Percentiles rank a stretch among this genome's conserved stretches.
phyloP scores from a whole-genome alignment of 2,888 invertebrate genomes.

The Scrobipalpa costella region DNA sequence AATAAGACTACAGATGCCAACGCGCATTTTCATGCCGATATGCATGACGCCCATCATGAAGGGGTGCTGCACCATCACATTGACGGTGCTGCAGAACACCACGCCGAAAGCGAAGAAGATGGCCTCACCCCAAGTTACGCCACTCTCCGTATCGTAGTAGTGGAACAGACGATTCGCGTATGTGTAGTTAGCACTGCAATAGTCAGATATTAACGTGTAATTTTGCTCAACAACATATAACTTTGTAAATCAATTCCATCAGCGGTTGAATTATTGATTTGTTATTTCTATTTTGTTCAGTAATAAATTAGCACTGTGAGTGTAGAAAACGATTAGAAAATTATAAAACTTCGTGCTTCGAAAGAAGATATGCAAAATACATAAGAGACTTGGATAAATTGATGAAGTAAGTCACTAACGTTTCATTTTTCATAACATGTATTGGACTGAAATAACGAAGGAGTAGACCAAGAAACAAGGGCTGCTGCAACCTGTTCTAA shows the following conservation, averaged over 20 bases:
- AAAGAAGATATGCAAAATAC: too few relatives aligned
- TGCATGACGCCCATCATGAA: constrained; percentile 86
- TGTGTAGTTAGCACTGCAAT: constrained; percentile 75
- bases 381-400: too few relatives aligned
- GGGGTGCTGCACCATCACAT: constrained; percentile 86
- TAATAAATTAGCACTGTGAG: too few relatives aligned
- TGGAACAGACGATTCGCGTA: constrained; percentile 82
- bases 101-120: constrained; percentile 85
- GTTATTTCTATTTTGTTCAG: too few relatives aligned
- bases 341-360: too few relatives aligned
- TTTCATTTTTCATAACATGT: not conserved
- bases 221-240: not conserved
- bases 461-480: constrained; percentile 82
- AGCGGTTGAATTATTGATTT: too few relatives aligned
- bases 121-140: constrained; percentile 80
- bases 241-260: not conserved
- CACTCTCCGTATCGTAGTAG: constrained; percentile 79
- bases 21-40: constrained; percentile 90
- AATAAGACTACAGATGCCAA: constrained; percentile 90
- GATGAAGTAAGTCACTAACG: not conserved
- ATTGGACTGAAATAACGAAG: constrained; percentile 62
- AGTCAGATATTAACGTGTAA: constrained; percentile 20
- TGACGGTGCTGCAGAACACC: constrained; percentile 82
- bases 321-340: too few relatives aligned
- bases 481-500: constrained; percentile 81